Percentiles rank a stretch among this genome's conserved stretches.
Evolutionary conservation across 2,113 vertebrate genomes (phyloP).

Genomic region (Thalassoma bifasciatum): DNA sequence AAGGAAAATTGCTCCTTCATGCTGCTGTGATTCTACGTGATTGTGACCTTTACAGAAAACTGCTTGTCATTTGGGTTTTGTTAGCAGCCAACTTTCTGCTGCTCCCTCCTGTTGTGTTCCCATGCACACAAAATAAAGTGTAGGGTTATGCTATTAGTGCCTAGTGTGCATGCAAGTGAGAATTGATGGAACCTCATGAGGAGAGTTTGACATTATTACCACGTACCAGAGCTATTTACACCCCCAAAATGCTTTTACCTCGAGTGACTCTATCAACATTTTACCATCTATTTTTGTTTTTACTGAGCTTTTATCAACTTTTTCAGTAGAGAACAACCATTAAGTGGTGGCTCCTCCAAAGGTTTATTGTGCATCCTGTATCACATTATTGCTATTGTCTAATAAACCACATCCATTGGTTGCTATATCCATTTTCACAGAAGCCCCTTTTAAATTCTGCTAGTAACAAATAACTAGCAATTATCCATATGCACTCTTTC

Average conservation of each 20-base stretch:
- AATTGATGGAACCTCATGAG: constrained; percentile 33
- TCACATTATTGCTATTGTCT: constrained; percentile 20
- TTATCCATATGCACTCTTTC: too few species aligned
- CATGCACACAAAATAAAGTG: constrained; percentile 25
- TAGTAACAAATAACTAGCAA: not conserved
- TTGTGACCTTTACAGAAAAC: constrained; percentile 73
- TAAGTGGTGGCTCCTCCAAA: not conserved
- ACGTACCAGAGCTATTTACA: constrained; percentile 31
- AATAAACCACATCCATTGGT: constrained; percentile 27
- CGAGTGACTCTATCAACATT: constrained; percentile 21
- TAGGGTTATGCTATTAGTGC: constrained; percentile 22
- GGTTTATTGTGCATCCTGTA: not conserved
- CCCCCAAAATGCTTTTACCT: constrained; percentile 32
- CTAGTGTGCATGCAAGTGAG: constrained; percentile 30
- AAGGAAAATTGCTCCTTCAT: constrained; percentile 63
- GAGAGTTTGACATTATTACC: constrained; percentile 32
- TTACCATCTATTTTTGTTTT: constrained; percentile 17
- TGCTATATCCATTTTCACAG: constrained; percentile 19
- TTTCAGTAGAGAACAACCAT: constrained; percentile 17
- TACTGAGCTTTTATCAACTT: constrained; percentile 11
- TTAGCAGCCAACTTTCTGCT: constrained; percentile 53
- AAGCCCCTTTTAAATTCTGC: too few species aligned
- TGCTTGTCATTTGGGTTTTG: constrained; percentile 64
- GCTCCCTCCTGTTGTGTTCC: constrained; percentile 41
- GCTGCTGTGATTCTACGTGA: constrained; percentile 61